Percentiles rank a stretch among this genome's conserved stretches.
These are phyloP conservation scores for Halocynthia aurantium DNA, from an alignment of 23 tunicate genomes.

Conservation along the genomic window DNA sequence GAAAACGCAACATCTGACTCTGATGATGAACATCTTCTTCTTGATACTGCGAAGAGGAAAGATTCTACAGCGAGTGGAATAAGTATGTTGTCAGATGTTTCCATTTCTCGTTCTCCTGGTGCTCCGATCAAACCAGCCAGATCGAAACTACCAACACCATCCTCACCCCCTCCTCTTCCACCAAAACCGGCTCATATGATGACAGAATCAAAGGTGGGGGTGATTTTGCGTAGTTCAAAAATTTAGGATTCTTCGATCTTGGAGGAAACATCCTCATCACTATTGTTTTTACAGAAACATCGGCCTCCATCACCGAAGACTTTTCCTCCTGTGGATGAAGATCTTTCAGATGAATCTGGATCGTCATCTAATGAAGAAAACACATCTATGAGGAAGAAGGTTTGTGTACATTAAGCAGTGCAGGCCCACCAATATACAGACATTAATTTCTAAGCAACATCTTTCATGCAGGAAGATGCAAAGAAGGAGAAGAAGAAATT, in stretches of 20 bases:
- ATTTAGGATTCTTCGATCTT: not conserved
- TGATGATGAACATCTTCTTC: no score
- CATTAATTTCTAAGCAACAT: no score
- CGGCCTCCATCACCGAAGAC: conserved; percentile 47
- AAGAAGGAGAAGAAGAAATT: no score
- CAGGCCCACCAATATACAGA: no score
- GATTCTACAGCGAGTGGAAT: no score
- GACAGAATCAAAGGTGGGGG: conserved; percentile 13
- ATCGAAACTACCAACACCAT: conserved; percentile 9
- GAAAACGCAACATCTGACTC: no score
- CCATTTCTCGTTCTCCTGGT: not conserved
- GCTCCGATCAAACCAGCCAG: conserved; percentile 57
- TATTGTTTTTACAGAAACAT: not conserved
- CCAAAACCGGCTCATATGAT: conserved; percentile 61
- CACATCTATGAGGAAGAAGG: not conserved
- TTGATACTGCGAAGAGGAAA: no score
- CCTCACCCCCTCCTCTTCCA: conserved; percentile 52
- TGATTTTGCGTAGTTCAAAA: not conserved
- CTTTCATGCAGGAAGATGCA: no score
- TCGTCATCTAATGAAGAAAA: not conserved
- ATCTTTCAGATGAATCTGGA: not conserved
- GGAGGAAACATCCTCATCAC: not conserved
- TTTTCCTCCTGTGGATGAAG: conserved; percentile 41
- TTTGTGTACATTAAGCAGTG: no score
- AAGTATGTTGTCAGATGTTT: no score